phyloP scores from a whole-genome alignment of 1,140 invertebrate genomes.

The Drosophila orosa region DNA sequence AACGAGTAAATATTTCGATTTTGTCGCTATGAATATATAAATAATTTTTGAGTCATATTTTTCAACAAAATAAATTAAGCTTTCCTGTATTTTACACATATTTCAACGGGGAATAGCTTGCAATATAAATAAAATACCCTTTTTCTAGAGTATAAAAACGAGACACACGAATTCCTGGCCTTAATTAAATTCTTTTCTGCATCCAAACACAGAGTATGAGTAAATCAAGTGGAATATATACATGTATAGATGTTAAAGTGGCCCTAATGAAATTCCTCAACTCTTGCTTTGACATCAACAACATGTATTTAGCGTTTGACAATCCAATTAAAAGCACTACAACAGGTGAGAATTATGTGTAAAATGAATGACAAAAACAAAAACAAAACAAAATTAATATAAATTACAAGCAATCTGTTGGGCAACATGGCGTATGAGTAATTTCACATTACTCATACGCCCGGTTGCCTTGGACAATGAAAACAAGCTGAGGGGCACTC shows the following conservation, averaged over 20 bases:
- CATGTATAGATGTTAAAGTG: not conserved
- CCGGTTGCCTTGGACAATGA: not conserved
- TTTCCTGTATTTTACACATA: not conserved
- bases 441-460: constrained; percentile 3
- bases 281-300: not conserved
- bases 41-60: not conserved
- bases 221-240: not conserved
- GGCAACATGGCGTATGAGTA: constrained; percentile 2
- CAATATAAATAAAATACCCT: not conserved
- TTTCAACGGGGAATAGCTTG: not conserved
- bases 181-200: constrained; percentile 5
- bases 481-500: not conserved
- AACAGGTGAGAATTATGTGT: not conserved
- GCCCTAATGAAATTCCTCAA: constrained; percentile 6
- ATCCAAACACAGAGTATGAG: not conserved
- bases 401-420: not conserved
- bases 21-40: too few species aligned
- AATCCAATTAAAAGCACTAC: not conserved
- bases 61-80: not conserved
- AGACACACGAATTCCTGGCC: not conserved
- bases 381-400: not conserved
- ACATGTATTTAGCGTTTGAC: not conserved
- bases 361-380: not conserved
- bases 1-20: not conserved
- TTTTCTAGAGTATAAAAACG: not conserved